A percentile compares a stretch with the other conserved stretches of the same genome.
Evolutionary conservation across 1,140 invertebrate species (phyloP).

Genomic region (Conus ventricosus): DNA sequence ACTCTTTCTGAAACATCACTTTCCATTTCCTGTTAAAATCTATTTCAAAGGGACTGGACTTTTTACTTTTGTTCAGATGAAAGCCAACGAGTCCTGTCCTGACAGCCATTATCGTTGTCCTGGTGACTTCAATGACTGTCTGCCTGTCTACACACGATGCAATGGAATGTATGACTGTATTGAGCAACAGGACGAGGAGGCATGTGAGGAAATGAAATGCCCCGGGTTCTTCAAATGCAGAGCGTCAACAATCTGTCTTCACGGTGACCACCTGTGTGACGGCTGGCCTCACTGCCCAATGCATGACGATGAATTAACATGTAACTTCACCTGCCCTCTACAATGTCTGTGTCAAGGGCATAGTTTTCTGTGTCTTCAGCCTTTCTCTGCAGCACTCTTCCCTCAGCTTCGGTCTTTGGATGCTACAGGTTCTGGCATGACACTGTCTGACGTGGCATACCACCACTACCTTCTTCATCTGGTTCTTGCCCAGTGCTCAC

Average conservation of each 20-base stretch:
- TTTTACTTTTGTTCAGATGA: too few species aligned
- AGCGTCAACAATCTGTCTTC: not conserved
- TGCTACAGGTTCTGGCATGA: not conserved
- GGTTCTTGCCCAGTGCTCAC: not conserved
- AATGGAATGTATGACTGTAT: not conserved
- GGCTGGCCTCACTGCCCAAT: not conserved
- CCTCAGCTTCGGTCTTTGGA: not conserved
- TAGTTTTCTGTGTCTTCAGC: not conserved
- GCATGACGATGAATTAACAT: not conserved
- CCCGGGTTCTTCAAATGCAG: not conserved
- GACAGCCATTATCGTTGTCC: too few species aligned
- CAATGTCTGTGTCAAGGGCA: not conserved
- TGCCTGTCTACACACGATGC: not conserved
- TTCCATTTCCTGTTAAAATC: too few species aligned
- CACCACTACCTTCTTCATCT: not conserved
- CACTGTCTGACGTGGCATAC: not conserved
- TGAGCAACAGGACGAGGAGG: not conserved
- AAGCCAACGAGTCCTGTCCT: too few species aligned
- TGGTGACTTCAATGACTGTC: not conserved
- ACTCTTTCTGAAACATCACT: too few species aligned
- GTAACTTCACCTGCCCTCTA: not conserved
- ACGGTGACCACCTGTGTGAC: not conserved
- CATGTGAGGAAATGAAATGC: not conserved
- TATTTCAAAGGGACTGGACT: too few species aligned
- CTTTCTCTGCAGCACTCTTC: not conserved